phyloP scores from a whole-genome alignment of 2,888 invertebrate species.

The Luperina nickerlii region DNA sequence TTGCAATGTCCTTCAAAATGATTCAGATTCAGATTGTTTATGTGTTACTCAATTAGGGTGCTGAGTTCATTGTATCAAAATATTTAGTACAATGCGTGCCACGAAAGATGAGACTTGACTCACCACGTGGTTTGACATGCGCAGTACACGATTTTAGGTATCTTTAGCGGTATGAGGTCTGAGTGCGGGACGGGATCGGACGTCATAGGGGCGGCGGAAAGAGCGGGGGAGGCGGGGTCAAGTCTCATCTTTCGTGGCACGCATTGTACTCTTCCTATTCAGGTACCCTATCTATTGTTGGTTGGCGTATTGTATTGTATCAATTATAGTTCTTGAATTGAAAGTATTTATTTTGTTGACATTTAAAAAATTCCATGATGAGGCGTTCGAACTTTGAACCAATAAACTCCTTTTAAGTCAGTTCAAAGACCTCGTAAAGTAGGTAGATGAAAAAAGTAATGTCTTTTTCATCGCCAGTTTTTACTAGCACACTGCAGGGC shows the following conservation, averaged over 20 bases:
- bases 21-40: no score
- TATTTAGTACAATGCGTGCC: not conserved
- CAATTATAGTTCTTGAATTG: not conserved
- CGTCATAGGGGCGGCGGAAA: no score
- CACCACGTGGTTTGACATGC: no score
- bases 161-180: no score
- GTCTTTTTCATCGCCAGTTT: not conserved
- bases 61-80: not conserved
- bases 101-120: no score
- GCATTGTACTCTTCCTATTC: constrained; percentile 9
- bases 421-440: not conserved
- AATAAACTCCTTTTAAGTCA: not conserved
- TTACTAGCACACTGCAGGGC: not conserved
- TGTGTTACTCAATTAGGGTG: no score
- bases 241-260: no score
- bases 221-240: no score
- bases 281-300: not conserved
- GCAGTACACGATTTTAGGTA: no score
- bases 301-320: not conserved
- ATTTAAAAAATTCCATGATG: no score
- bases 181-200: no score
- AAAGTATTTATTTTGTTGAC: not conserved
- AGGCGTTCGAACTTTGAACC: not conserved
- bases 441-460: not conserved
- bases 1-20: no score